Evolutionary conservation across 2,888 invertebrate genomes (phyloP), one percentile per base, ranked within the genome.

Genomic region (Osmoderma eremita): DNA sequence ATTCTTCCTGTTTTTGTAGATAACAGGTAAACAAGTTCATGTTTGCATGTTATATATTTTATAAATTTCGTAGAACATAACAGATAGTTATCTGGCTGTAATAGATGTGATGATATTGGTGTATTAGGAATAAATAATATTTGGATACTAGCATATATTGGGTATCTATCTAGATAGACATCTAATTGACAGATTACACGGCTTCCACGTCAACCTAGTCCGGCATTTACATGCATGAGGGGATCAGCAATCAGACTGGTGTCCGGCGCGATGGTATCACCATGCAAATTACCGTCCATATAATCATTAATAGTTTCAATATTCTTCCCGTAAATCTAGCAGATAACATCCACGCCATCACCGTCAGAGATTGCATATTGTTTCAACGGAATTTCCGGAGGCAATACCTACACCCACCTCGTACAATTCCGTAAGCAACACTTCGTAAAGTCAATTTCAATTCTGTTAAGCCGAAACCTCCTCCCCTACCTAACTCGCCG

Each of bases 381-480:
- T 45, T 36, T 15, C 36, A 48, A 45, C 49, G 63, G 54, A 56
- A 67, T 63, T 63, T 63, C 67, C 22, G 49, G 20, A 41, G 62
- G 62, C 62, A 51, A 42, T 38, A 13, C 13, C 24, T 24, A 45
- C 45, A 39, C 12, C 4, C 54, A 38, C 49, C n/a, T 45, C 24
- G 39, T 66, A 30, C 24, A 51, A 66, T 66, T 61, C 56, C 24
- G 8, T 13, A 30, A 15, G 10, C 38, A 45, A 63, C 48, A 63
- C 67, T 54, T 69, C 41, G 66, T 58, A 51, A 69, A 69, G 69
- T 67, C 68, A 65, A 67, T 68, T 71, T 68, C 63, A 68, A 65
- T 69, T 67, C 67, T 22, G 58, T 50, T 62, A 41, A 49, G 42
- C 63, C 51, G 65, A 63, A 53, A 42, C 58, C 63, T 53, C 62